phyloP scores from a whole-genome alignment of 2,888 invertebrate species.

The Nemoura dubitans region DNA sequence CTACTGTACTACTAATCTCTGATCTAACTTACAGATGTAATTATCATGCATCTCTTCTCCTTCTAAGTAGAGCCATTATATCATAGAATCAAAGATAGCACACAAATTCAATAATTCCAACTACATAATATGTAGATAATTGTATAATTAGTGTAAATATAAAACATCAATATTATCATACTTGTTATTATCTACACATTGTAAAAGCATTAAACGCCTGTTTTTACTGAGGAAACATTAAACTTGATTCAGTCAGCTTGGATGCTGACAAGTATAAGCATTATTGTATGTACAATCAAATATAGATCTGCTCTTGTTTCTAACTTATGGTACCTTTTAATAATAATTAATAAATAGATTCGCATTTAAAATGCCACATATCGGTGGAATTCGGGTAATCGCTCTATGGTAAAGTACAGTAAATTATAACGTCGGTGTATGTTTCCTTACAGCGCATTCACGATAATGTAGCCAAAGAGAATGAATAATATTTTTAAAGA shows the following conservation, averaged over 20 bases:
- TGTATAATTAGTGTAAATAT: constrained; percentile 32
- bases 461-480: not conserved
- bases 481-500: constrained; percentile 39
- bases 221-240: constrained; percentile 28
- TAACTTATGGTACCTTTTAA: constrained; percentile 45
- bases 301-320: constrained; percentile 45
- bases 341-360: constrained; percentile 50
- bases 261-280: not conserved
- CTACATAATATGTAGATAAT: constrained; percentile 18
- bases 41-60: not conserved
- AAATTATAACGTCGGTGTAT: constrained; percentile 28
- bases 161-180: constrained; percentile 34
- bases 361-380: constrained; percentile 46
- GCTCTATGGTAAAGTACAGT: constrained; percentile 3
- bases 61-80: not conserved
- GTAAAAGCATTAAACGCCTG: constrained; percentile 23
- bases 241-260: constrained; percentile 10
- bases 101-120: constrained; percentile 27
- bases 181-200: constrained; percentile 16
- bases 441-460: constrained; percentile 26
- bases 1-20: constrained; percentile 1
- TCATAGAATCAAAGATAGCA: constrained; percentile 22
- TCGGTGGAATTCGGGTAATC: constrained; percentile 19
- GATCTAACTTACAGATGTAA: constrained; percentile 25
- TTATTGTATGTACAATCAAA: constrained; percentile 48